A percentile compares a stretch with the other conserved stretches of the same genome.
These are phyloP conservation scores for Macropus fuliginosus DNA, from an alignment of 2,797 vertebrate genomes.

Conservation along the genomic window DNA sequence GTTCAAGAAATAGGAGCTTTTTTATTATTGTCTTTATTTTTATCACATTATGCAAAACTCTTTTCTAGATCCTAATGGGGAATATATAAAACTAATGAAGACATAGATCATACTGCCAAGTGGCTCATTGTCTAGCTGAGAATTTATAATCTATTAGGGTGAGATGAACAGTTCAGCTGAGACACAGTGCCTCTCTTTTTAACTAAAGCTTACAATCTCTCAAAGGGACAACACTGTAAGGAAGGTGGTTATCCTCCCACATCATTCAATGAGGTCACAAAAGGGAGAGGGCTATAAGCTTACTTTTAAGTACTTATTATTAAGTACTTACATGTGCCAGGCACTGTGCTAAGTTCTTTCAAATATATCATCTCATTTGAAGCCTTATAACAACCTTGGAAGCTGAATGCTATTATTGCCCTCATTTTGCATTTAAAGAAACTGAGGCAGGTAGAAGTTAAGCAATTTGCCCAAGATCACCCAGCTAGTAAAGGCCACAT, in stretches of 20 bases:
- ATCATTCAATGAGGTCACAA: background rate
- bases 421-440: background rate
- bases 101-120: background rate
- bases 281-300: background rate
- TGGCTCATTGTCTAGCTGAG: background rate
- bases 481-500: background rate
- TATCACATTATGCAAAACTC: background rate
- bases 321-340: background rate
- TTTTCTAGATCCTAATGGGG: background rate
- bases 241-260: background rate
- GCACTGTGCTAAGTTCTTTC: background rate
- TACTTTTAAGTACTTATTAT: background rate
- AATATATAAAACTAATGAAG: background rate
- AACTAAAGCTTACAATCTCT: background rate
- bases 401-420: background rate
- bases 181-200: background rate
- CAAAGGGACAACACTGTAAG: background rate
- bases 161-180: background rate
- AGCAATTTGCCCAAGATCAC: background rate
- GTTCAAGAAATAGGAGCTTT: background rate
- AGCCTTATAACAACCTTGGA: background rate
- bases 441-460: background rate
- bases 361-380: background rate
- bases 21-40: background rate
- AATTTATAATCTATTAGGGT: background rate